These are phyloP conservation scores for Drosophila rubida DNA, from an alignment of 2,888 invertebrate genomes.

Conservation along the genomic window DNA sequence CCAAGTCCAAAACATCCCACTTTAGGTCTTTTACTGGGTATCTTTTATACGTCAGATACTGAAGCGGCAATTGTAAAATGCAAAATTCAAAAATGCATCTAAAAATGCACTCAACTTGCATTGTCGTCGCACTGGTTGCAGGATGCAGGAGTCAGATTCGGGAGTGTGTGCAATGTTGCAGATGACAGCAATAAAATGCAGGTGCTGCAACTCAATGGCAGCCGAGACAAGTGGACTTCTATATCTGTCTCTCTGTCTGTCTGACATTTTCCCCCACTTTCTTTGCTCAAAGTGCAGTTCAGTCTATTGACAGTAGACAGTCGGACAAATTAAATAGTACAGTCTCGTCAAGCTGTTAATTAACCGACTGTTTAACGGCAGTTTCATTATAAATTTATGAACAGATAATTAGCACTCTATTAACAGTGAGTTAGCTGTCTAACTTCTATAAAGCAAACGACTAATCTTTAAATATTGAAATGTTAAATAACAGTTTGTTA, in stretches of 20 bases:
- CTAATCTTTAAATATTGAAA: neutral
- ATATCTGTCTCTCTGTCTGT: slow-evolving; percentile 13
- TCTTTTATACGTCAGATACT: slow-evolving; percentile 15
- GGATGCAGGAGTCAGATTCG: slow-evolving; percentile 6
- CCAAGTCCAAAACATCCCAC: neutral
- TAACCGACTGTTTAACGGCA: neutral
- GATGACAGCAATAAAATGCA: slow-evolving; percentile 78
- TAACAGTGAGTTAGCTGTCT: neutral
- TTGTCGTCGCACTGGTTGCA: slow-evolving; percentile 30
- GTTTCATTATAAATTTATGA: neutral
- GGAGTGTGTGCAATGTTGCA: slow-evolving; percentile 50
- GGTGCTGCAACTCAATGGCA: slow-evolving; percentile 56
- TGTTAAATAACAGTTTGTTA: slow-evolving; percentile 58
- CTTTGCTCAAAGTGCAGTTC: neutral
- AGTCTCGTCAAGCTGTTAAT: neutral
- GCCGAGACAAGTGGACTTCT: slow-evolving; percentile 40
- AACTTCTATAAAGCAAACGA: neutral
- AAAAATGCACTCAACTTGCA: slow-evolving; percentile 65
- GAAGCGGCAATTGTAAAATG: slow-evolving; percentile 49
- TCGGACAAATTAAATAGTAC: neutral
- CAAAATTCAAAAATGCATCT: slow-evolving; percentile 48
- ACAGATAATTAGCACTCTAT: neutral
- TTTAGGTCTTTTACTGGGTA: neutral
- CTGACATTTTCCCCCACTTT: neutral
- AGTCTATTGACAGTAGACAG: neutral